Base-by-base conservation (phyloP, 2,888 invertebrate genomes). In the Caenorhabditis sulstoni region DNA sequence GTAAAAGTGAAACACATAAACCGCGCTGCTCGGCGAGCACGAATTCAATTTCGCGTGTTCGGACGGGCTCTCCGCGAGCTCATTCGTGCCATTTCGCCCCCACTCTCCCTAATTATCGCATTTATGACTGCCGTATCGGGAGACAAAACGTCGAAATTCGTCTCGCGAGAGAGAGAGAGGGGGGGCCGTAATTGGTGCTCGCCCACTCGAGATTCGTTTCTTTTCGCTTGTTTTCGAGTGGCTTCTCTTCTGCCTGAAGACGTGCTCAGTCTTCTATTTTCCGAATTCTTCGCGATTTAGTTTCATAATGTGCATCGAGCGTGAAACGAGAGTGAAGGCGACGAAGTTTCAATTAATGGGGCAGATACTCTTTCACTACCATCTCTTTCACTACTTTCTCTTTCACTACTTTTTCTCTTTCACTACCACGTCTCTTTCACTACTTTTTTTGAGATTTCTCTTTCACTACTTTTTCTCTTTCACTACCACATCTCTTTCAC, bases 11-110 rank as follows among this genome's bases (percentile, higher is more conserved):
- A 47, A n/a, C 16, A 20, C 49, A 49, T 22, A 22, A 3, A 5
- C 29, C 29, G 29, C 29, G 29, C 29, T 7, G 22, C 52, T 29
- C 52, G 14, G n/a, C 29, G 8, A 52, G 22, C 23, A 52, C 52
- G 29, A 52, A 52, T 68, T 58, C 59, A 68, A 61, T 68, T 58
- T 49, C 50, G 68, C 59, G 58, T 68, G 68, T 68, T 68, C 68
- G 37, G 37, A 29, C 29, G 49, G 58, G 50, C 47, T 5, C 50
- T 16, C 23, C 12, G 23, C 18, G 22, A 23, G 22, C 50, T 23
- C 22, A 23, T 12, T 50, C 23, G 50, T 50, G 50, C 20, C 45
- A 47, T 16, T 18, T 47, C 45, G 18, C 1, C 3, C 47, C 8
- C 8, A 29, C 7, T 29, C 29, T 18, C n/a, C 20, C 50, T 23